Base-by-base conservation (phyloP, 1,140 invertebrate genomes). In the Bombus breviceps region DNA sequence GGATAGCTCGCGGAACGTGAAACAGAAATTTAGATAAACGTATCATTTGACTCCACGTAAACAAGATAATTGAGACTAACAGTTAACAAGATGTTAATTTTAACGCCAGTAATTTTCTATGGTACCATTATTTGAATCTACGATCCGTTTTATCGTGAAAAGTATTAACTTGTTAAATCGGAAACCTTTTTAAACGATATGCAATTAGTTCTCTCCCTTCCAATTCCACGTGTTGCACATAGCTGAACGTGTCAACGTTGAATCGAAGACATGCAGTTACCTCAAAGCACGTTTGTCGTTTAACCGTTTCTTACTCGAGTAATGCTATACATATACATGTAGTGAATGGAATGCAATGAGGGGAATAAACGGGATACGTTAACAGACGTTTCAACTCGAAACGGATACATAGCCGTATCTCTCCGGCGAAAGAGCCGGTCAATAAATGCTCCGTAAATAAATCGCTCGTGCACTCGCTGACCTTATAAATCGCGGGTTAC, bases 391-490 rank as follows among this genome's bases (percentile, higher is more conserved):
- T 82, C 57, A 66, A n/a, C 53, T 47, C 41, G 72, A 75, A 59
- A 39, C 41, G 25, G 34, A 68, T 83, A 66, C 71, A 68, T 47
- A 76, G 28, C n/a, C 22, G 41, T 15, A 57, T 73, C 53, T 81
- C 37, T 37, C 9, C 9, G 43, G 4, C 62, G 64, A 47, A 79
- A 37, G 37, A 62, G 68, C 57, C 79, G 82, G 81, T 91, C 87
- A 87, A 89, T 90, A 90, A 80, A 88, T 77, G 87, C 62, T 74
- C 72, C 53, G 32, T 59, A 72, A 85, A 89, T 91, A 75, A 86
- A 90, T 86, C 74, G 80, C 69, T 73, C 41, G 71, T 72, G 53
- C 34, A 73, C n/a, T 39, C 43, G 68, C 12, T 32, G 62, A 66
- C 57, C 25, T 41, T 41, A 53, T 53, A 34, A 73, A 32, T 37